Conservation (phyloP, 2,113 vertebrate species). For the Protobothrops flavoviridis region DNA sequence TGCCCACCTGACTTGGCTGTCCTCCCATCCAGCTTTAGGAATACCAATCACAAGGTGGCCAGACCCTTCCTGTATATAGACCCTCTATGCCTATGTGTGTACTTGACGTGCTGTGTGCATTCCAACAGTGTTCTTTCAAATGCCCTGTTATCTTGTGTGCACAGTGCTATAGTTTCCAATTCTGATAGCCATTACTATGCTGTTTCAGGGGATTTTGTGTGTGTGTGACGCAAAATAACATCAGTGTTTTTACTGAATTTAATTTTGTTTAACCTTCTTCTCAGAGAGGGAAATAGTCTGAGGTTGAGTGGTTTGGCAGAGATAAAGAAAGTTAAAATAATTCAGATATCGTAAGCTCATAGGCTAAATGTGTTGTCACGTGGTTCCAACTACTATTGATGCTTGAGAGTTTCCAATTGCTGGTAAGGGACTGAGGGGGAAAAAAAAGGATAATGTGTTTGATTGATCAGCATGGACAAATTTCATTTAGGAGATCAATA, state of each 20-base stretch:
- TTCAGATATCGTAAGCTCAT: conserved; percentile 57
- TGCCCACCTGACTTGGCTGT: background rate
- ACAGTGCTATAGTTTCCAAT: background rate
- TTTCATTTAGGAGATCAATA: conserved; percentile 99
- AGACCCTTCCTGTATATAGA: background rate
- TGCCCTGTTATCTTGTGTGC: background rate
- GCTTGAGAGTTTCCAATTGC: conserved; percentile 87
- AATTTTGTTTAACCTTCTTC: conserved; percentile 46
- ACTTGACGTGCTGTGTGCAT: background rate
- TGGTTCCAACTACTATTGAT: conserved; percentile 86
- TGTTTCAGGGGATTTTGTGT: background rate
- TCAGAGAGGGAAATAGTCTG: conserved; percentile 38
- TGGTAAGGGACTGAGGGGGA: conserved; percentile 87
- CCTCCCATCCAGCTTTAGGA: background rate
- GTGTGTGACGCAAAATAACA: background rate
- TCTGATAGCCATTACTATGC: rapidly evolving
- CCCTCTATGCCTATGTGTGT: background rate
- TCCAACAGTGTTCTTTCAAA: background rate
- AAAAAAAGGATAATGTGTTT: conserved; percentile 95
- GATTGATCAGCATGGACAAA: conserved; percentile 99
- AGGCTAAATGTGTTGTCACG: conserved; percentile 74
- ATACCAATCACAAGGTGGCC: background rate
- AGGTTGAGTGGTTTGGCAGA: conserved; percentile 1
- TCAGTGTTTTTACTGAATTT: conserved; percentile 32
- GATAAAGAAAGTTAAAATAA: conserved; percentile 8